Conservation (phyloP, 2,797 vertebrate genomes). For the Aeoliscus strigatus region DNA sequence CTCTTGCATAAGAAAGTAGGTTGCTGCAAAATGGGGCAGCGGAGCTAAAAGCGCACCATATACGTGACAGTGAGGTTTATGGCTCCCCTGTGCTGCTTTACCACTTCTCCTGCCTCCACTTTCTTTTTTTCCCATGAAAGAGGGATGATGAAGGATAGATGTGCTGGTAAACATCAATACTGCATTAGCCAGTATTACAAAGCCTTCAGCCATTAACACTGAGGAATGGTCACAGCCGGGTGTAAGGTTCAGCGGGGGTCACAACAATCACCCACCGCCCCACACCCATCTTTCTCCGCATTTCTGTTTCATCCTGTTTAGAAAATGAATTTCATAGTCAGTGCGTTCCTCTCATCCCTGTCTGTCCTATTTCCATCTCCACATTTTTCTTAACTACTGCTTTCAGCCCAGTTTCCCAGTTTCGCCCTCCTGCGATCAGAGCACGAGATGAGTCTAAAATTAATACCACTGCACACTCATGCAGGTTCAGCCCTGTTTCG, state of each 20-base stretch:
- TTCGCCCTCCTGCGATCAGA: too few relatives aligned
- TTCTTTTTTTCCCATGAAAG: constrained; percentile 44
- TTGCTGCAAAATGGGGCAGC: constrained; percentile 53
- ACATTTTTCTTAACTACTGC: too few relatives aligned
- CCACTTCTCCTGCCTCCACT: constrained; percentile 55
- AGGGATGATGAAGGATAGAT: constrained; percentile 70
- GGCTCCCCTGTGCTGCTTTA: constrained; percentile 63
- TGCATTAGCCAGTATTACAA: constrained; percentile 76
- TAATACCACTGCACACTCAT: too few relatives aligned
- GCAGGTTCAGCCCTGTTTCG: too few relatives aligned
- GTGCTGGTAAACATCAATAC: constrained; percentile 80
- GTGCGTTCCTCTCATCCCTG: neutral
- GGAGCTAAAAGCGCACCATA: constrained; percentile 29
- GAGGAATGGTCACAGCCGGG: constrained; percentile 64
- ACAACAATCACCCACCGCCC: constrained; percentile 37
- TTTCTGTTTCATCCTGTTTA: constrained; percentile 17
- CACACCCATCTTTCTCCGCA: constrained; percentile 36
- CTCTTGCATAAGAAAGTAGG: constrained; percentile 47
- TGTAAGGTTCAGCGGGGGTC: constrained; percentile 68
- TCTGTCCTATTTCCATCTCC: neutral
- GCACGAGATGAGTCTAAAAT: too few relatives aligned
- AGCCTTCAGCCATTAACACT: constrained; percentile 71
- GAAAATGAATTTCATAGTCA: constrained; percentile 28
- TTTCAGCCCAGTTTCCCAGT: too few relatives aligned
- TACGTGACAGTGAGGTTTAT: constrained; percentile 63